These are phyloP conservation scores for Siphlonurus alternatus DNA, from an alignment of 2,888 invertebrate genomes.

Conservation along the genomic window DNA sequence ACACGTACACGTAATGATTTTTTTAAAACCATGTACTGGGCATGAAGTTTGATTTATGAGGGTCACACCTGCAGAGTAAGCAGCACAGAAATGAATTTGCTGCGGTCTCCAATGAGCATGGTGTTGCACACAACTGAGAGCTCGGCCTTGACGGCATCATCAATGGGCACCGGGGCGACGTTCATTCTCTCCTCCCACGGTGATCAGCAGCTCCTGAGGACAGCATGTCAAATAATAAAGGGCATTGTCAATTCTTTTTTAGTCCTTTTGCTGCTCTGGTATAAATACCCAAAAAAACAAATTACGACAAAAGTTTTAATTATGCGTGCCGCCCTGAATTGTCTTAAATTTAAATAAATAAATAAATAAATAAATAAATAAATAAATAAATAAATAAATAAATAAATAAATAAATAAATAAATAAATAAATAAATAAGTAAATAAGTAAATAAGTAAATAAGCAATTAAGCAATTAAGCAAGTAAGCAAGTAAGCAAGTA, in stretches of 20 bases:
- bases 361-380: no score
- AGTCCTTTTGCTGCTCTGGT: no score
- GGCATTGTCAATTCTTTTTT: conserved; percentile 48
- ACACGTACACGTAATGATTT: no score
- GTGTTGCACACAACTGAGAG: conserved; percentile 64
- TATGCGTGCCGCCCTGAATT: no score
- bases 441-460: neutral
- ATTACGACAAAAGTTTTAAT: no score
- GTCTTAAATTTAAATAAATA: no score
- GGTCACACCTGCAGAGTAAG: conserved; percentile 64
- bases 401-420: no score
- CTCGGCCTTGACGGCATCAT: conserved; percentile 59
- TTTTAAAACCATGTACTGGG: no score
- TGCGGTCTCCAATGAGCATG: conserved; percentile 70
- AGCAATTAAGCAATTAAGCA: neutral
- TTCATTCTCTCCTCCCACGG: conserved; percentile 94
- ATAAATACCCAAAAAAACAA: no score
- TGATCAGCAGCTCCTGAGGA: conserved; percentile 64
- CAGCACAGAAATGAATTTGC: conserved; percentile 70
- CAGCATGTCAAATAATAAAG: conserved; percentile 57
- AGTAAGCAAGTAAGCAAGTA: neutral
- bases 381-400: no score
- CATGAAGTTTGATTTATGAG: no score
- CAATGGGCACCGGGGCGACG: conserved; percentile 72
- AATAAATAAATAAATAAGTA: no score